Conservation (phyloP, 2,797 vertebrate species). For the Coluber constrictor region DNA sequence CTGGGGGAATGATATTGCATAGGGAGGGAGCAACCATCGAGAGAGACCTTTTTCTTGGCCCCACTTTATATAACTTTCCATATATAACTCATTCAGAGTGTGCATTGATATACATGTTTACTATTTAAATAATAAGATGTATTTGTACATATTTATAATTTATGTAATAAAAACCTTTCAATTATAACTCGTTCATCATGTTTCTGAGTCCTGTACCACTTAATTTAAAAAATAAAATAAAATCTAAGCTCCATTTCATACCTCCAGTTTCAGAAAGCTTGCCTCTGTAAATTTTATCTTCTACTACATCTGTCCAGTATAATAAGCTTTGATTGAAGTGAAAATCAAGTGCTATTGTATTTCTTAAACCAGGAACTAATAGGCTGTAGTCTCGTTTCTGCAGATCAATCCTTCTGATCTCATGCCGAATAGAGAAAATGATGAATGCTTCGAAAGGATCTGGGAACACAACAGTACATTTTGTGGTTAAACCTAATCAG, state of each 20-base stretch:
- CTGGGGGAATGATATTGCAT: not conserved
- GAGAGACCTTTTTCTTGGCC: not conserved
- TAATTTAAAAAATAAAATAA: not conserved
- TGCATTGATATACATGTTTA: not conserved
- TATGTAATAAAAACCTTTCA: slow-evolving; percentile 1
- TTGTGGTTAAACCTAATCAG: slow-evolving; percentile 36
- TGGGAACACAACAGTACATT: slow-evolving; percentile 65
- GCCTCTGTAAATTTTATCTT: slow-evolving; percentile 98
- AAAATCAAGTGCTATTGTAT: slow-evolving; percentile 98
- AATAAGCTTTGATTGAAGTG: slow-evolving; percentile 94
- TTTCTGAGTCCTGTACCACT: not conserved
- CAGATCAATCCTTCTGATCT: slow-evolving; percentile 97
- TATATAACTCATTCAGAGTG: not conserved
- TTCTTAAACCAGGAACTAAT: slow-evolving; percentile 91
- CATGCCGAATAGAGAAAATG: slow-evolving; percentile 98
- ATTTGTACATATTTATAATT: not conserved
- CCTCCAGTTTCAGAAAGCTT: slow-evolving; percentile 91
- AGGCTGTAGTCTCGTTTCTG: slow-evolving; percentile 97
- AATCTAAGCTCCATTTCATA: slow-evolving; percentile 59
- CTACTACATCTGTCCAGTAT: slow-evolving; percentile 98
- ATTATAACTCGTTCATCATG: fast-evolving
- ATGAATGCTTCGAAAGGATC: slow-evolving; percentile 98
- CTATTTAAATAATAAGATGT: not conserved
- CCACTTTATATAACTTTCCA: not conserved
- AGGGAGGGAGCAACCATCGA: not conserved